These are phyloP conservation scores for Lepidotrigona ventralis DNA, from an alignment of 1,140 invertebrate species.

Conservation along the genomic window DNA sequence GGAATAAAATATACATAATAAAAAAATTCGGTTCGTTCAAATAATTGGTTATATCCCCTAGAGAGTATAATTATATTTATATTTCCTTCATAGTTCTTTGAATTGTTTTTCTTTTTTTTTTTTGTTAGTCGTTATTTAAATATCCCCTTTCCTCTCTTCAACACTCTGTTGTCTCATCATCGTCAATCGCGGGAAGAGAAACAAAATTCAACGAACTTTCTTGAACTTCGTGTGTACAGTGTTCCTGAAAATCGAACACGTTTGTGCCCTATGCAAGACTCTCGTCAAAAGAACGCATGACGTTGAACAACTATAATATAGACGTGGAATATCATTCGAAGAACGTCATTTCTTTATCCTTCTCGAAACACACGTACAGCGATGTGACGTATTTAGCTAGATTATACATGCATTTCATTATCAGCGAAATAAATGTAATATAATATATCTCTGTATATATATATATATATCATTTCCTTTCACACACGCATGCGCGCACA, in stretches of 20 bases:
- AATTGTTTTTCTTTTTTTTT: neutral
- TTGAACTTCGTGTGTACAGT: neutral
- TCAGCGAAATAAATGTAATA: neutral
- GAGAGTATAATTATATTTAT: neutral
- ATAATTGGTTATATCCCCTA: neutral
- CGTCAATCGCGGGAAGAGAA: neutral
- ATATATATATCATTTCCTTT: neutral
- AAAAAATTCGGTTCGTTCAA: neutral
- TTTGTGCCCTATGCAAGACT: constrained; percentile 2
- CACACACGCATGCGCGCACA: no score
- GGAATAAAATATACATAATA: neutral
- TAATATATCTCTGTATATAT: neutral
- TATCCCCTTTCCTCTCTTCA: neutral
- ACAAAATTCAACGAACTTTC: neutral
- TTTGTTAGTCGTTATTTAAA: neutral
- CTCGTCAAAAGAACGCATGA: neutral
- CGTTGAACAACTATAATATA: neutral
- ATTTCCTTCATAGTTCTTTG: neutral
- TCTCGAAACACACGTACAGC: neutral
- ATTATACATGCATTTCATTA: neutral
- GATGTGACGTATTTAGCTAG: neutral
- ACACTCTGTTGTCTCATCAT: neutral
- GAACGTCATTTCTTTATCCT: neutral
- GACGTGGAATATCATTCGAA: neutral
- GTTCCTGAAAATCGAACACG: constrained; percentile 10